A percentile compares a stretch with the other conserved stretches of the same genome.
These are phyloP conservation scores for Clarias platycephalus DNA, from an alignment of 2,797 vertebrate species.

Conservation along the genomic window DNA sequence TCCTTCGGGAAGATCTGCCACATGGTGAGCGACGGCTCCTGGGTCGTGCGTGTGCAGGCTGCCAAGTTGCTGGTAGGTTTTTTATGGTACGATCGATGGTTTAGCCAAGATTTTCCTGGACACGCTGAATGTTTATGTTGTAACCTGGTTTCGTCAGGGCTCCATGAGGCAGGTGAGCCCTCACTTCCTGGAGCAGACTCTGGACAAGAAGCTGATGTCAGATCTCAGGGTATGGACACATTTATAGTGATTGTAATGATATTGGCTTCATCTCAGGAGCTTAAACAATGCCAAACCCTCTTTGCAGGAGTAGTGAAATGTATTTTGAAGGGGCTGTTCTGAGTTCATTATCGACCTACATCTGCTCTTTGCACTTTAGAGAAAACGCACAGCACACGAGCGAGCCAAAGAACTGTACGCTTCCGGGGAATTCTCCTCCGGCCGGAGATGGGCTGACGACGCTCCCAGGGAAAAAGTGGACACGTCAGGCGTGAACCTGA, in stretches of 20 bases:
- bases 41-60: conserved; percentile 95
- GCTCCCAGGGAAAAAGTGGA: conserved; percentile 93
- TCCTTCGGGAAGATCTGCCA: conserved; percentile 97
- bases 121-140: not conserved
- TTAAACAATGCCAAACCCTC: not conserved
- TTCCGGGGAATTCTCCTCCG: conserved; percentile 95
- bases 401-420: conserved; percentile 93
- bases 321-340: not conserved
- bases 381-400: conserved; percentile 93
- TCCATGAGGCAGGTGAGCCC: conserved; percentile 96
- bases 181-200: conserved; percentile 95
- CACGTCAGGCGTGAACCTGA: conserved; percentile 90
- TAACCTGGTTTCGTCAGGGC: conserved; percentile 73
- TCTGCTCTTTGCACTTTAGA: conserved; percentile 69
- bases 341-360: not conserved
- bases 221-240: conserved; percentile 85
- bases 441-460: conserved; percentile 96
- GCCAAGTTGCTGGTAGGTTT: conserved; percentile 89
- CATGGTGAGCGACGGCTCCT: conserved; percentile 96
- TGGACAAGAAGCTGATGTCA: conserved; percentile 99
- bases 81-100: not conserved
- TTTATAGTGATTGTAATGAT: not conserved
- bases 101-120: not conserved
- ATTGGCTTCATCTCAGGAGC: not conserved
- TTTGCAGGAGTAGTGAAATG: not conserved